Conservation (phyloP, 2,888 invertebrate species). For the Cremastobaeus sp. region DNA sequence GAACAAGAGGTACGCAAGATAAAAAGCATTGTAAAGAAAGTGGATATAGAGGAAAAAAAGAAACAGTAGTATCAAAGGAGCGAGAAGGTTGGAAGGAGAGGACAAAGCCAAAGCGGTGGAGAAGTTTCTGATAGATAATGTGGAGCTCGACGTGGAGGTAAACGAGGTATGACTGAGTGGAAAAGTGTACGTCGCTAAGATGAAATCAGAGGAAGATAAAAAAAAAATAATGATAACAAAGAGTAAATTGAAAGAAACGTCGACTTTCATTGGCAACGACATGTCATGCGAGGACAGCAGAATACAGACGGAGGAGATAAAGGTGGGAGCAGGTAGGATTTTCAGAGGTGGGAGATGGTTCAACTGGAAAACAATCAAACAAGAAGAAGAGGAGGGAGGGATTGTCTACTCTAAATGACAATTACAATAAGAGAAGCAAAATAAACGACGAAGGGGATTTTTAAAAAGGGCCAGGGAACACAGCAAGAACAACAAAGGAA, state of each 20-base stretch:
- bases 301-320: background rate
- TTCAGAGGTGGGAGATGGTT: too few relatives aligned
- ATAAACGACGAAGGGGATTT: too few relatives aligned
- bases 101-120: background rate
- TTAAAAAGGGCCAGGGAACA: too few relatives aligned
- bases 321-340: background rate
- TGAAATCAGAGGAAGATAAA: background rate
- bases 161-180: background rate
- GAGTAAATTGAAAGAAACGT: slow-evolving; percentile 1
- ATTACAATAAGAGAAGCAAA: too few relatives aligned
- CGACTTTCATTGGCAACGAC: background rate
- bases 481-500: too few relatives aligned
- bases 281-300: background rate
- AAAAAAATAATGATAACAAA: slow-evolving; percentile 6
- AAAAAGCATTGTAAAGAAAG: background rate
- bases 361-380: too few relatives aligned
- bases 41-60: background rate
- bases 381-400: too few relatives aligned
- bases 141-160: background rate
- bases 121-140: background rate
- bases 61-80: background rate
- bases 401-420: too few relatives aligned
- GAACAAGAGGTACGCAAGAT: background rate
- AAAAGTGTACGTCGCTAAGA: slow-evolving; percentile 1
- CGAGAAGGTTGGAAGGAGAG: background rate